Percentiles rank a stretch among this genome's conserved stretches.
These are phyloP conservation scores for Petrocephalus zakoni DNA, from an alignment of 2,113 vertebrate species.

Conservation along the genomic window DNA sequence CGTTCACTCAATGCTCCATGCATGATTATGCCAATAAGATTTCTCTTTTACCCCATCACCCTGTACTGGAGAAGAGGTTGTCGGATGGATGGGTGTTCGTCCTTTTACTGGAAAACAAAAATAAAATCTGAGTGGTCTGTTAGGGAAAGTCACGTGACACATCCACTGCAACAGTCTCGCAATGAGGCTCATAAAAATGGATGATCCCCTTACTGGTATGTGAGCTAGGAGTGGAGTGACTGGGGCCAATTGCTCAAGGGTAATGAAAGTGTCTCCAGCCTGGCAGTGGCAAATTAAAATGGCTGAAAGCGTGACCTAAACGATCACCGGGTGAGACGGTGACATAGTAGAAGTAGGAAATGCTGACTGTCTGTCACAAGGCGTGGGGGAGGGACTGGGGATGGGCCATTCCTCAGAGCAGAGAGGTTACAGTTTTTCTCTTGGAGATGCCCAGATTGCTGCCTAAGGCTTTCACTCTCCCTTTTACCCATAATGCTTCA, in stretches of 20 bases:
- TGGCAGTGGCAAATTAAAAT: slow-evolving; percentile 36
- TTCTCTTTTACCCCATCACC: neutral
- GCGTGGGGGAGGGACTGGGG: neutral
- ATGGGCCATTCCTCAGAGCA: neutral
- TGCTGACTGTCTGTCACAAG: slow-evolving; percentile 13
- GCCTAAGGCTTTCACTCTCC: neutral
- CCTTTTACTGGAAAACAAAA: neutral
- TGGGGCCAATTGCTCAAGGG: slow-evolving; percentile 19
- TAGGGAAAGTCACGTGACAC: neutral
- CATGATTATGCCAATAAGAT: neutral
- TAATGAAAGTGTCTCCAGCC: slow-evolving; percentile 38
- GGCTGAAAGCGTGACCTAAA: slow-evolving; percentile 24
- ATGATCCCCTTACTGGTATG: neutral
- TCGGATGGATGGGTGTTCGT: neutral
- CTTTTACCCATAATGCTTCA: slow-evolving; percentile 13
- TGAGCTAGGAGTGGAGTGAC: neutral
- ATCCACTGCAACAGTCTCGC: neutral
- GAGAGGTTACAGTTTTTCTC: neutral
- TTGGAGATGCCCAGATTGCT: neutral
- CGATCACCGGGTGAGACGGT: neutral
- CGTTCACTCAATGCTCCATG: neutral
- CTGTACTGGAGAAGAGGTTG: neutral
- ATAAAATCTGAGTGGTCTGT: neutral
- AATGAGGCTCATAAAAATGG: slow-evolving; percentile 10
- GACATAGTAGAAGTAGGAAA: neutral